Conservation (phyloP, 1,140 invertebrate genomes). For the Trichonephila clavata region DNA sequence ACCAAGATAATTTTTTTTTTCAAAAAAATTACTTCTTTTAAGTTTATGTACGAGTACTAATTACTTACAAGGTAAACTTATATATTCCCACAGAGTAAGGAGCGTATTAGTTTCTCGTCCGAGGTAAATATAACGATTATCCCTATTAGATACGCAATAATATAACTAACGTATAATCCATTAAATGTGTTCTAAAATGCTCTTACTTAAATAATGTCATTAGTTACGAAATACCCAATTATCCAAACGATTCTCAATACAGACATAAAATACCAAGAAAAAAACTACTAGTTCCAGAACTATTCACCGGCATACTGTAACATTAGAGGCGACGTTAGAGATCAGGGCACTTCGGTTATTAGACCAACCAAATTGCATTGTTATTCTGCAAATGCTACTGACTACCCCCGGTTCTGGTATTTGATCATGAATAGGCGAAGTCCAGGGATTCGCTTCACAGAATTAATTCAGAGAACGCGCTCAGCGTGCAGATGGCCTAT, state of each 20-base stretch:
- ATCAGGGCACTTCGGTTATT: conserved; percentile 13
- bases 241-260: background rate
- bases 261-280: background rate
- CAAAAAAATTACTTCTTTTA: too few relatives aligned
- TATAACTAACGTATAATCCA: background rate
- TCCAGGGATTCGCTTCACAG: background rate
- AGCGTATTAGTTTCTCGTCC: too few relatives aligned
- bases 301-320: background rate
- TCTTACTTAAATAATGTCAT: background rate
- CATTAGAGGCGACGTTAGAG: background rate
- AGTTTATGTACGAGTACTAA: too few relatives aligned
- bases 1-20: too few relatives aligned
- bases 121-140: background rate
- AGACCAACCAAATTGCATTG: conserved; percentile 3
- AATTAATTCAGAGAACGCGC: conserved; percentile 21
- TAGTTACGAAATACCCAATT: background rate
- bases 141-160: background rate
- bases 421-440: conserved; percentile 17
- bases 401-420: background rate
- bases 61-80: too few relatives aligned
- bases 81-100: too few relatives aligned
- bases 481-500: background rate
- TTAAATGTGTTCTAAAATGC: background rate
- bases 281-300: background rate
- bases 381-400: background rate